phyloP scores from a whole-genome alignment of 2,797 vertebrate genomes.

The Bucorvus abyssinicus region DNA sequence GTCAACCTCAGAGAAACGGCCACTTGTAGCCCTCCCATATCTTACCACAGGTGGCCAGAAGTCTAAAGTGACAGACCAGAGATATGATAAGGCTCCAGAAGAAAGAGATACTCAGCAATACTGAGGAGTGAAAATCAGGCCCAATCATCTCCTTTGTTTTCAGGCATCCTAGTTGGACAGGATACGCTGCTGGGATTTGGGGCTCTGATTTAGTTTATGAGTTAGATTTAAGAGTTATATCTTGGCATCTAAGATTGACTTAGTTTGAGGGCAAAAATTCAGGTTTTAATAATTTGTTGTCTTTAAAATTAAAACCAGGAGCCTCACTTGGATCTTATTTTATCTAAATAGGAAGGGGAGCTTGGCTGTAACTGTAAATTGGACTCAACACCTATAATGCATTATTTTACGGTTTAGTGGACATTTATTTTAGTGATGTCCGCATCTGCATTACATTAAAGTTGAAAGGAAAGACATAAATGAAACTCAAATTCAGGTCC shows the following conservation, averaged over 20 bases:
- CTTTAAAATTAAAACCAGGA: constrained; percentile 43
- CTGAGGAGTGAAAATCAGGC: background rate
- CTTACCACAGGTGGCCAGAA: background rate
- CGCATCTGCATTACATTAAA: constrained; percentile 64
- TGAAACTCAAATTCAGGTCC: constrained; percentile 63
- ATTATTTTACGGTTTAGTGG: constrained; percentile 66
- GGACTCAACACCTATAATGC: constrained; percentile 48
- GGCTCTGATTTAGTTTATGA: background rate
- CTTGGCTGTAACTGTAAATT: constrained; percentile 30
- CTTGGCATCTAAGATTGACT: constrained; percentile 16
- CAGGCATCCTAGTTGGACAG: background rate
- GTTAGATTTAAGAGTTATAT: background rate
- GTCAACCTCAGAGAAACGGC: background rate
- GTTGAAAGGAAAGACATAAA: constrained; percentile 58
- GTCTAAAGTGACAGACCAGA: background rate
- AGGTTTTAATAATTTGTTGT: background rate
- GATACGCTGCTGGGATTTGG: background rate
- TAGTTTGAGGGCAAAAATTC: constrained; percentile 17
- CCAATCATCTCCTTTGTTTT: background rate
- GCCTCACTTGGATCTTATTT: background rate
- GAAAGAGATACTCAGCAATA: background rate
- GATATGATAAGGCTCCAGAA: background rate
- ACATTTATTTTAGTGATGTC: constrained; percentile 48
- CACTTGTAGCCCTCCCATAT: background rate
- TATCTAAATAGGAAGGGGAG: constrained; percentile 17